These are phyloP conservation scores for Lota lota DNA, from an alignment of 2,113 vertebrate species.

Conservation along the genomic window DNA sequence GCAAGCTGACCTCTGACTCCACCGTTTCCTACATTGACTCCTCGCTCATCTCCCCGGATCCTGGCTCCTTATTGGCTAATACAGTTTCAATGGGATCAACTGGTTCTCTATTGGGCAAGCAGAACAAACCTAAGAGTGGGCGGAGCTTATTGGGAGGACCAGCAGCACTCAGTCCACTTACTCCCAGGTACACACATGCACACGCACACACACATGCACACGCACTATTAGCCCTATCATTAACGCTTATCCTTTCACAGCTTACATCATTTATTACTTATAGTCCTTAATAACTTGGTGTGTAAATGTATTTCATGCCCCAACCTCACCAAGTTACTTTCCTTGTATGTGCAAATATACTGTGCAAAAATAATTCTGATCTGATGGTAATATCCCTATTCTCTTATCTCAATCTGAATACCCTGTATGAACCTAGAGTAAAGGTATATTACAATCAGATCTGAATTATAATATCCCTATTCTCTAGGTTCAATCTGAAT, in stretches of 20 bases:
- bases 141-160: slow-evolving; percentile 92
- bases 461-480: too few species aligned
- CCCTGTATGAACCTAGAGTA: too few species aligned
- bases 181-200: slow-evolving; percentile 80
- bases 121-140: slow-evolving; percentile 96
- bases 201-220: not conserved
- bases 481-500: too few species aligned
- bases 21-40: slow-evolving; percentile 96
- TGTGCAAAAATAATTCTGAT: too few species aligned
- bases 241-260: not conserved
- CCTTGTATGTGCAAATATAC: too few species aligned
- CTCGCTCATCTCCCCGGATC: slow-evolving; percentile 90
- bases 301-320: too few species aligned
- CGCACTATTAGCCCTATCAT: not conserved
- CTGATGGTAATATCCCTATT: too few species aligned
- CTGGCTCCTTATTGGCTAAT: slow-evolving; percentile 72
- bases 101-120: slow-evolving; percentile 86
- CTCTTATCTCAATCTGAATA: too few species aligned
- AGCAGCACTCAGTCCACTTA: slow-evolving; percentile 87
- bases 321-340: too few species aligned
- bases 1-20: slow-evolving; percentile 90
- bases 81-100: slow-evolving; percentile 77
- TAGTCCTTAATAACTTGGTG: too few species aligned
- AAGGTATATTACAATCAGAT: too few species aligned
- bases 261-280: too few species aligned